phyloP scores from a whole-genome alignment of 2,797 vertebrate species.

The Serranus cabrilla region DNA sequence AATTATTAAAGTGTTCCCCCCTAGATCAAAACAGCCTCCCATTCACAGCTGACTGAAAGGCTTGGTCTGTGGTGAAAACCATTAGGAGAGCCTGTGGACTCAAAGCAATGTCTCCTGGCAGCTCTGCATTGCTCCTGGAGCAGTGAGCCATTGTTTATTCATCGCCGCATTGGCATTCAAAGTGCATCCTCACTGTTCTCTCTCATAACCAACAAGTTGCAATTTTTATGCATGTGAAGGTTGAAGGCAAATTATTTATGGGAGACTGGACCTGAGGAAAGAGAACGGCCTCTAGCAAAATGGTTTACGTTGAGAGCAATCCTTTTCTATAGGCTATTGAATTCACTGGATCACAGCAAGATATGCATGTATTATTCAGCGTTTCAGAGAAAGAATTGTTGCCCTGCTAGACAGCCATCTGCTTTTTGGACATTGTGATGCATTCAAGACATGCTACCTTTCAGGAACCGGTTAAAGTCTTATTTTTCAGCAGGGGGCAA shows the following conservation, averaged over 20 bases:
- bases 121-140: constrained; percentile 79
- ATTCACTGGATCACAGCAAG: constrained; percentile 75
- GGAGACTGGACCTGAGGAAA: constrained; percentile 77
- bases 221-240: constrained; percentile 87
- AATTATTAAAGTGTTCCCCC: constrained; percentile 71
- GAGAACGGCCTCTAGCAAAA: constrained; percentile 73
- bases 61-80: constrained; percentile 77
- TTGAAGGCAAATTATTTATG: constrained; percentile 87
- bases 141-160: constrained; percentile 85
- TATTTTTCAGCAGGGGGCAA: constrained; percentile 74
- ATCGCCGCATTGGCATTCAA: constrained; percentile 86
- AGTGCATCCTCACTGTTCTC: constrained; percentile 81
- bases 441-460: constrained; percentile 75
- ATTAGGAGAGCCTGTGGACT: constrained; percentile 77
- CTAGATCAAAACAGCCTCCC: constrained; percentile 71
- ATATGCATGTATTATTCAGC: constrained; percentile 84
- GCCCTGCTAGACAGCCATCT: constrained; percentile 69
- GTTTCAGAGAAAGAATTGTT: constrained; percentile 70
- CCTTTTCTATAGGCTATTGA: constrained; percentile 79
- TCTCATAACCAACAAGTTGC: constrained; percentile 87
- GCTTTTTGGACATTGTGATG: constrained; percentile 77
- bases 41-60: constrained; percentile 79
- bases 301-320: constrained; percentile 79
- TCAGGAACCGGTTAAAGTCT: constrained; percentile 75
- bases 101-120: constrained; percentile 82